phyloP scores from a whole-genome alignment of 2,797 vertebrate genomes.

The Melanotaenia nigrans region DNA sequence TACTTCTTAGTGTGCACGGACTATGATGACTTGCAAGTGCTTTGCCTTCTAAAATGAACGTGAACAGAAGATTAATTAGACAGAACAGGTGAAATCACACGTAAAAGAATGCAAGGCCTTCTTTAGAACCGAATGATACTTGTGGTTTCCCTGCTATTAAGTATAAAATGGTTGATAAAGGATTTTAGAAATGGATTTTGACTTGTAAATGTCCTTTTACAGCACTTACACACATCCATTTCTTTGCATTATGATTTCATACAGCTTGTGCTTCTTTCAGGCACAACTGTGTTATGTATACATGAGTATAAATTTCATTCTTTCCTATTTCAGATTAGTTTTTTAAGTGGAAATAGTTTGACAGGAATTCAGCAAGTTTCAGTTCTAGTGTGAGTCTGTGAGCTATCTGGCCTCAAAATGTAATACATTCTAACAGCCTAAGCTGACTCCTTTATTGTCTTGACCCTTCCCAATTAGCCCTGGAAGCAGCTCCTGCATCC shows the following conservation, averaged over 20 bases:
- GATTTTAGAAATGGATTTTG: not conserved
- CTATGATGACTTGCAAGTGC: not conserved
- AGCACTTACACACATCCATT: not conserved
- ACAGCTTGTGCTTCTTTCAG: not conserved
- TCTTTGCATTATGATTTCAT: not conserved
- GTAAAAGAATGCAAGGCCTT: not conserved
- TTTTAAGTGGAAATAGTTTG: not conserved
- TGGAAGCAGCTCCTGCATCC: constrained; percentile 12
- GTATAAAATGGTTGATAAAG: constrained; percentile 7
- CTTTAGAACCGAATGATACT: not conserved
- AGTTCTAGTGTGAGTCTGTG: not conserved
- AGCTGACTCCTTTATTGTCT: constrained; percentile 16
- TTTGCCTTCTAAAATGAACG: constrained; percentile 9
- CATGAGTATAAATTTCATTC: not conserved
- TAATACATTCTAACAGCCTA: constrained; percentile 12
- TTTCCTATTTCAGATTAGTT: not conserved
- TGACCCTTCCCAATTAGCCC: constrained; percentile 24
- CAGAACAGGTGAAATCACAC: constrained; percentile 6
- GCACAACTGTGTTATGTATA: too few relatives aligned
- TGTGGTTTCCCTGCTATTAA: not conserved
- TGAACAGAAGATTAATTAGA: constrained; percentile 3
- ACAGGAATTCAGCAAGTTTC: not conserved
- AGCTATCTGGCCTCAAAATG: not conserved
- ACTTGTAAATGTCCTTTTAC: not conserved
- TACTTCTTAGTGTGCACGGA: not conserved